Conservation (phyloP, 2,888 invertebrate genomes). For the Hofmannophila pseudospretella region DNA sequence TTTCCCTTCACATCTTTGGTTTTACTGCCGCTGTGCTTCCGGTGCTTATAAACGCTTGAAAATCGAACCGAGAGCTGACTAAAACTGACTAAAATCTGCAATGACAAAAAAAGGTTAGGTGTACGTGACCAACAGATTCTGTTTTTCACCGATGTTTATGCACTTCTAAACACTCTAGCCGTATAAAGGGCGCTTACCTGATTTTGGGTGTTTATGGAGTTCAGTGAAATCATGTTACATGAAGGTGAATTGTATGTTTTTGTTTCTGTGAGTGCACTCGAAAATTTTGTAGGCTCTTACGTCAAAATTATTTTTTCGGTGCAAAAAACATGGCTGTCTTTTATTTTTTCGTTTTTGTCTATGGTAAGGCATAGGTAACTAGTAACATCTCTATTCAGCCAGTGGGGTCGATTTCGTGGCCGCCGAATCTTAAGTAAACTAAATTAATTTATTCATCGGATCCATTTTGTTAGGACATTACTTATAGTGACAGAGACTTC, state of each 20-base stretch:
- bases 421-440: too few species aligned
- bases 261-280: constrained; percentile 68
- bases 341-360: constrained; percentile 12
- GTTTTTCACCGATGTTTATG: constrained; percentile 10
- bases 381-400: too few species aligned
- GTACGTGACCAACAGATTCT: constrained; percentile 43
- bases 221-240: constrained; percentile 79
- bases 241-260: constrained; percentile 54
- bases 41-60: constrained; percentile 61
- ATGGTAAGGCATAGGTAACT: constrained; percentile 1
- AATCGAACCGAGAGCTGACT: constrained; percentile 69
- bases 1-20: constrained; percentile 55
- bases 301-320: constrained; percentile 56
- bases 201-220: constrained; percentile 73
- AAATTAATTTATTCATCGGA: too few species aligned
- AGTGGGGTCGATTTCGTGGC: too few species aligned
- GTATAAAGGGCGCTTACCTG: constrained; percentile 44
- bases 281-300: constrained; percentile 76
- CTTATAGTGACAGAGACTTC: too few species aligned
- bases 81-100: constrained; percentile 74
- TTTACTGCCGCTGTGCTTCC: constrained; percentile 51
- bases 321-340: constrained; percentile 43
- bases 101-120: constrained; percentile 57
- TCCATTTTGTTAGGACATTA: too few species aligned
- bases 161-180: neutral